Evolutionary conservation across 1,140 invertebrate genomes (phyloP).

Genomic region (Apis laboriosa): DNA sequence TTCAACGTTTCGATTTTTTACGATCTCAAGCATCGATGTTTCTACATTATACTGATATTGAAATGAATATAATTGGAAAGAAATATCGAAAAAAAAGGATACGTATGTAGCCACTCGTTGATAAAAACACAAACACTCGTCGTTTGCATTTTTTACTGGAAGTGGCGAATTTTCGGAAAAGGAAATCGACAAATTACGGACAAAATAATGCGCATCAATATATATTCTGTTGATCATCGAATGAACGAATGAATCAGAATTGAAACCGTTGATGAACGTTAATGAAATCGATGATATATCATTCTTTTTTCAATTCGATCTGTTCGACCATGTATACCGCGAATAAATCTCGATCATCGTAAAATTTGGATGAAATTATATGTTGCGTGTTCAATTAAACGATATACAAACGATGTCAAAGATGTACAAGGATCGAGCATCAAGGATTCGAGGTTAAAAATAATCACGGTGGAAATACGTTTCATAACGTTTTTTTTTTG

Average conservation of each 20-base stretch:
- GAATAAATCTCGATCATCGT: conserved; percentile 5
- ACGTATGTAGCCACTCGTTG: neutral
- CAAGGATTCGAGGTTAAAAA: neutral
- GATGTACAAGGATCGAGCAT: neutral
- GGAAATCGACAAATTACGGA: neutral
- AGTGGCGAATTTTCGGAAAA: neutral
- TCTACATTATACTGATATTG: neutral
- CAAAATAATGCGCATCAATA: neutral
- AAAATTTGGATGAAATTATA: neutral
- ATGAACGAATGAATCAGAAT: conserved; percentile 37
- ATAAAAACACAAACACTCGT: neutral
- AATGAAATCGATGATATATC: conserved; percentile 18
- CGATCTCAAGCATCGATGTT: neutral
- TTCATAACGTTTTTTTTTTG: neutral
- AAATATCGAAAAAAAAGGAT: neutral
- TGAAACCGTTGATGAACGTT: conserved; percentile 40
- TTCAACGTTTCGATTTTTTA: no score
- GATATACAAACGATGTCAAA: no score
- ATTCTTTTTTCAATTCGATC: neutral
- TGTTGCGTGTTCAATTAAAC: neutral
- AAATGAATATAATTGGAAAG: neutral
- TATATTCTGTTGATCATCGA: neutral
- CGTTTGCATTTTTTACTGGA: neutral
- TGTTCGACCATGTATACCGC: neutral
- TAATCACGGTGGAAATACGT: no score